phyloP scores from a whole-genome alignment of 1,140 invertebrate species.

The Danaus melanippus region DNA sequence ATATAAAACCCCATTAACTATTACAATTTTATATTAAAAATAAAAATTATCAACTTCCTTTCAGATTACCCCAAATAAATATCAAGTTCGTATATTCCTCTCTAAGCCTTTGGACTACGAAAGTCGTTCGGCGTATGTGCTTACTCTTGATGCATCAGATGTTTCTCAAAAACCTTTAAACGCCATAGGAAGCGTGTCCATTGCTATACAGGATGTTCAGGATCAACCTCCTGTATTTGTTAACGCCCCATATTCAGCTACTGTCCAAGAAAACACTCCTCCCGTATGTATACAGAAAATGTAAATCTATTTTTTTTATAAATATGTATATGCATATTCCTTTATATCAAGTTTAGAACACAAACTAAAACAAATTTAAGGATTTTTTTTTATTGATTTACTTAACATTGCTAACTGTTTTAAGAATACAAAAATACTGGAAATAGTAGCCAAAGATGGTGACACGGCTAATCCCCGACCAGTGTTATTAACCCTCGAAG shows the following conservation, averaged over 20 bases:
- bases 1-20: not conserved
- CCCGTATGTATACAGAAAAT: conserved; percentile 52
- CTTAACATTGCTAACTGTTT: conserved; percentile 12
- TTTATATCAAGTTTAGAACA: not conserved
- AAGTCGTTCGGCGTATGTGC: conserved; percentile 79
- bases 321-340: not conserved
- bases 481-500: conserved; percentile 78
- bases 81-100: conserved; percentile 78
- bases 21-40: not conserved
- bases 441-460: conserved; percentile 81
- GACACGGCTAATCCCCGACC: conserved; percentile 81
- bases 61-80: conserved; percentile 78
- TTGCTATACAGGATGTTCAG: conserved; percentile 83
- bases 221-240: conserved; percentile 86
- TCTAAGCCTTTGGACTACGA: conserved; percentile 81
- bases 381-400: not conserved
- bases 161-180: conserved; percentile 74
- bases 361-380: not conserved
- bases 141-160: conserved; percentile 79
- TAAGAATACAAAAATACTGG: conserved; percentile 73
- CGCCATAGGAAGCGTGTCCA: conserved; percentile 79
- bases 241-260: conserved; percentile 84
- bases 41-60: conserved; percentile 8
- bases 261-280: conserved; percentile 81
- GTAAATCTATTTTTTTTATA: conserved; percentile 1